Percentiles rank a stretch among this genome's conserved stretches.
phyloP scores from a whole-genome alignment of 2,797 vertebrate species.

The Hydrophis major region DNA sequence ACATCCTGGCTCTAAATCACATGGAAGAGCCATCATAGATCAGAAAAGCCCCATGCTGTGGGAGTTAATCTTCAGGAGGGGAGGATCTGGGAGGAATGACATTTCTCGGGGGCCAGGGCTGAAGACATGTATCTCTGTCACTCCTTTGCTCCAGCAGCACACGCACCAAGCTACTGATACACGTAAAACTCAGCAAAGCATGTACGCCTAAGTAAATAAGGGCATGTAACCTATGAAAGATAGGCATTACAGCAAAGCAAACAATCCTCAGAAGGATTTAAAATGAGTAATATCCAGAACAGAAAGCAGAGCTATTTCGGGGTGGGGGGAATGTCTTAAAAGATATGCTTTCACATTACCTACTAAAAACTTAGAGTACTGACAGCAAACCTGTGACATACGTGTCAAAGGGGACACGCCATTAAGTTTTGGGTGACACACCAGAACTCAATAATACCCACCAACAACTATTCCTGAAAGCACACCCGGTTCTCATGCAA shows the following conservation, averaged over 20 bases:
- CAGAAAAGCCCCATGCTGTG: background rate
- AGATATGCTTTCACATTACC: background rate
- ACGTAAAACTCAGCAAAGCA: background rate
- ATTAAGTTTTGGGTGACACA: background rate
- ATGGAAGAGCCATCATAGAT: background rate
- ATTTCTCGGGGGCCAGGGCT: background rate
- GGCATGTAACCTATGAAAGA: background rate
- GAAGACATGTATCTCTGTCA: background rate
- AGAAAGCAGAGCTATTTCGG: background rate
- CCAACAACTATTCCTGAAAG: background rate
- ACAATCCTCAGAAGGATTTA: background rate
- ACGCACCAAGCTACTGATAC: background rate
- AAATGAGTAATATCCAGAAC: background rate
- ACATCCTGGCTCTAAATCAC: background rate
- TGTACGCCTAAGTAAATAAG: background rate
- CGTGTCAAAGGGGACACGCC: background rate
- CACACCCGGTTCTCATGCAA: background rate
- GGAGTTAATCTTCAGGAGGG: background rate
- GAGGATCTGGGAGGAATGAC: background rate
- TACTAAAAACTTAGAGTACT: background rate
- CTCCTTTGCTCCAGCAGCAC: background rate
- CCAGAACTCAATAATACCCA: background rate
- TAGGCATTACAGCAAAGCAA: background rate
- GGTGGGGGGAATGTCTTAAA: background rate
- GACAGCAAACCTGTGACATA: background rate